Evolutionary conservation across 2,888 invertebrate species (phyloP).

Genomic region (Cremastinae sp.): DNA sequence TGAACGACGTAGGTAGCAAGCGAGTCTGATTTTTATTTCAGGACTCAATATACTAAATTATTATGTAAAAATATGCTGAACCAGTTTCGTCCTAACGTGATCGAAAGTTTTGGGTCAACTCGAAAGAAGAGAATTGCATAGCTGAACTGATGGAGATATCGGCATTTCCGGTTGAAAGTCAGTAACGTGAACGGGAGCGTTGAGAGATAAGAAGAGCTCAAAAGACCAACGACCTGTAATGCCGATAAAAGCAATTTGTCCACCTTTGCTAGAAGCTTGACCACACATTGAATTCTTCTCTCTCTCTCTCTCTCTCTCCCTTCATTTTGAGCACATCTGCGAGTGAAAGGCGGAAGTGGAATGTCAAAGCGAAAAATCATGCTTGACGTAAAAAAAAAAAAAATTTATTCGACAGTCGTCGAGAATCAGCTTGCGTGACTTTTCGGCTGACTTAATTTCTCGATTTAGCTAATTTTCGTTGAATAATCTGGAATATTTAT

Average conservation of each 20-base stretch:
- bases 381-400: no score
- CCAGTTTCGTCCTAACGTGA: no score
- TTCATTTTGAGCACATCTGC: not conserved
- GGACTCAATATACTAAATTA: no score
- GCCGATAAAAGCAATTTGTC: constrained; percentile 33
- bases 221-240: constrained; percentile 36
- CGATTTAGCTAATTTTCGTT: not conserved
- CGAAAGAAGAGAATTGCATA: not conserved
- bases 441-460: not conserved
- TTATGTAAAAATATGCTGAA: no score
- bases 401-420: not conserved
- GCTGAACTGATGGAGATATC: not conserved
- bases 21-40: no score
- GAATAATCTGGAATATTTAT: not conserved
- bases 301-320: no score
- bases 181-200: not conserved
- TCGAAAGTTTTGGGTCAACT: no score
- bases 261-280: constrained; percentile 16
- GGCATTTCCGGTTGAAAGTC: constrained; percentile 12
- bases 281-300: constrained; percentile 15
- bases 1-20: no score
- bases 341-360: no score
- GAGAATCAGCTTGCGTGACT: not conserved
- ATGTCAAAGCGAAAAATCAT: no score
- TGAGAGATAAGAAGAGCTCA: constrained; percentile 2